Conservation (phyloP, 92 coral and sea anemone species). For the Epizoanthus ramosus region DNA sequence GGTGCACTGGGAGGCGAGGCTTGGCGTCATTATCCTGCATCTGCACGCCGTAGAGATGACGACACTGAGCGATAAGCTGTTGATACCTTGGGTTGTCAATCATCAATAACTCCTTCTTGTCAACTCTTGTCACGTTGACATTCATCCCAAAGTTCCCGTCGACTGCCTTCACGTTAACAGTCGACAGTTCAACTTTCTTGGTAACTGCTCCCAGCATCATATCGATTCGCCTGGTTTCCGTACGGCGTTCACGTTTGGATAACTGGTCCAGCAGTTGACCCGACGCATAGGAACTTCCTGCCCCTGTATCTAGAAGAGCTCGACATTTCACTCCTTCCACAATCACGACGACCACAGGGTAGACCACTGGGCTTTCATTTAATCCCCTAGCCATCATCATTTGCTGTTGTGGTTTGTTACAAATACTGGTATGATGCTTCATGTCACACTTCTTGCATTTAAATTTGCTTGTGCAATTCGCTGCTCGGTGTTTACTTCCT, state of each 20-base stretch:
- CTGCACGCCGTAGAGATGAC: slow-evolving; percentile 29
- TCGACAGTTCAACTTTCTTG: slow-evolving; percentile 22
- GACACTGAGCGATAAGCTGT: neutral
- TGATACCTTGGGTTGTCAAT: slow-evolving; percentile 43
- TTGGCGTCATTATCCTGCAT: slow-evolving; percentile 35
- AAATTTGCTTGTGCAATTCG: slow-evolving; percentile 10
- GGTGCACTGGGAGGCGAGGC: slow-evolving; percentile 42
- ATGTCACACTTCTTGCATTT: neutral
- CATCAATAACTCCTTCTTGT: neutral
- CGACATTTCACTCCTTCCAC: slow-evolving; percentile 14
- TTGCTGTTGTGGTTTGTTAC: neutral
- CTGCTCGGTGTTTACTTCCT: slow-evolving; percentile 8
- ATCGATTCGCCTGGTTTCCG: slow-evolving; percentile 18
- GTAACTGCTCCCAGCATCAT: slow-evolving; percentile 45
- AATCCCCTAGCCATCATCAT: neutral
- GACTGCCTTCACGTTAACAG: slow-evolving; percentile 1
- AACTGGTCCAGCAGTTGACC: slow-evolving; percentile 1
- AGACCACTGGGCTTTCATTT: neutral
- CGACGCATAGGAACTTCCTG: slow-evolving; percentile 29
- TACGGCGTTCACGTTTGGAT: slow-evolving; percentile 2
- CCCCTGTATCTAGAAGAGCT: slow-evolving; percentile 7
- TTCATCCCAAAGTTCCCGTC: slow-evolving; percentile 31
- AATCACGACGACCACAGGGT: neutral
- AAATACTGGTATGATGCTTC: slow-evolving; percentile 33
- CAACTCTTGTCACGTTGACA: slow-evolving; percentile 28